These are phyloP conservation scores for Himalopsyche kuldschensis DNA, from an alignment of 2,888 invertebrate genomes.

Conservation along the genomic window DNA sequence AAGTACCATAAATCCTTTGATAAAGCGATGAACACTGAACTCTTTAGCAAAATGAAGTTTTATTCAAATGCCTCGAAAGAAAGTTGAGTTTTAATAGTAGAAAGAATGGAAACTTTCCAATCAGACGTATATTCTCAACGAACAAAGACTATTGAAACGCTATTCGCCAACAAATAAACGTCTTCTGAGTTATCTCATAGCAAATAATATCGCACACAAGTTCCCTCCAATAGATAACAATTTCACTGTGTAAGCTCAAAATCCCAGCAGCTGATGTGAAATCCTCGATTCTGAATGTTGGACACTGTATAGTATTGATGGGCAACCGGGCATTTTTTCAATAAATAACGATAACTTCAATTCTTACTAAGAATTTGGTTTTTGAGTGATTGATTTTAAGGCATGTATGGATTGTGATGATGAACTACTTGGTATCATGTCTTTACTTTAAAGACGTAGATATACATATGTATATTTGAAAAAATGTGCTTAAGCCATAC, in stretches of 20 bases:
- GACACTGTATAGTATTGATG: not conserved
- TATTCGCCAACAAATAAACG: not conserved
- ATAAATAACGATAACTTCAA: not conserved
- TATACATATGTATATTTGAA: too few species aligned
- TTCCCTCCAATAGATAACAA: conserved; percentile 13
- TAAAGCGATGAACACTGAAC: too few species aligned
- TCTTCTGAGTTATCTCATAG: not conserved
- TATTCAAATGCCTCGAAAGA: too few species aligned
- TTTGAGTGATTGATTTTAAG: too few species aligned
- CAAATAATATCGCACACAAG: not conserved
- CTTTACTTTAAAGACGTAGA: too few species aligned
- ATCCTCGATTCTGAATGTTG: conserved; percentile 15
- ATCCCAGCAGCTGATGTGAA: conserved; percentile 24
- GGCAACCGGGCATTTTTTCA: not conserved
- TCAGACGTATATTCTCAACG: not conserved
- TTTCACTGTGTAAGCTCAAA: conserved; percentile 20
- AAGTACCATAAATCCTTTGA: too few species aligned
- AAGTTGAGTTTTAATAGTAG: not conserved
- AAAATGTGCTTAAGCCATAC: too few species aligned
- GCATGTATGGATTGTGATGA: too few species aligned
- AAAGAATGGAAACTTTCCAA: not conserved
- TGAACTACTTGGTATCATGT: too few species aligned
- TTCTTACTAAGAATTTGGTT: too few species aligned
- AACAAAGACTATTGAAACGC: not conserved
- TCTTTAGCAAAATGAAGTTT: too few species aligned